Base-by-base conservation (phyloP, 2,113 vertebrate genomes). In the Hypomesus transpacificus region DNA sequence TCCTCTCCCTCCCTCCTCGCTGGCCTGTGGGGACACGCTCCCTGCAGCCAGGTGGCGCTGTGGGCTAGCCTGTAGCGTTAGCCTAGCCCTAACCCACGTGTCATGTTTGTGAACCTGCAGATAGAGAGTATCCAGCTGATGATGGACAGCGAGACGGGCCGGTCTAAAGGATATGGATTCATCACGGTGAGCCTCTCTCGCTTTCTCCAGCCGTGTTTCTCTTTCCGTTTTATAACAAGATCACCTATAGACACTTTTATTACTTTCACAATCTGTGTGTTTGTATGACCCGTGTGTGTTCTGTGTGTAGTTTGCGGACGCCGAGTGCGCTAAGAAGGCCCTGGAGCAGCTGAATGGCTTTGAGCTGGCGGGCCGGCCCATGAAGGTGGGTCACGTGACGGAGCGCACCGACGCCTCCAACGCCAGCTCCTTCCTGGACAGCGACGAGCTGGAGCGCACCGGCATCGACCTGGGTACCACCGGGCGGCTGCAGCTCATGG, bases 111-210 rank as follows among this genome's bases (percentile, higher is more conserved):
- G 64, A 73, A 81, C 39, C 1, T 21, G 75, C 84, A 95, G 94
- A 98, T 98, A 79, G 97, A 98, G 86, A 97, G 94, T 82, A 98
- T 98, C 83, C 97, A 98, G 71, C 92, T 98, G 73, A 98, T 98
- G 96, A 97, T 97, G 95, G 97, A 98, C 83, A 96, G 94, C 81
- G 97, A 98, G 89, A 96, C 95, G 0, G 95, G 94, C 11, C 91
- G 94, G 46, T 98, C 97, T 3, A 98, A 98, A 88, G 97, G 97
- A 82, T 98, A 98, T 20, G 96, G 97, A 83, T 98, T 98, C 83
- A 98, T 98, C 89, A 98, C 96, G 8, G 97, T 98, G 92, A 91
- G 92, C 80, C 74, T 24, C 57, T 73, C 21, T 11, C 4, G 0
- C n/a, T 14, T 28, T 16, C 39, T 28, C 31, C 62, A 39, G 4